A percentile compares a stretch with the other conserved stretches of the same genome.
These are phyloP conservation scores for Cossypha dichroa DNA, from an alignment of 2,797 vertebrate genomes.

Conservation along the genomic window DNA sequence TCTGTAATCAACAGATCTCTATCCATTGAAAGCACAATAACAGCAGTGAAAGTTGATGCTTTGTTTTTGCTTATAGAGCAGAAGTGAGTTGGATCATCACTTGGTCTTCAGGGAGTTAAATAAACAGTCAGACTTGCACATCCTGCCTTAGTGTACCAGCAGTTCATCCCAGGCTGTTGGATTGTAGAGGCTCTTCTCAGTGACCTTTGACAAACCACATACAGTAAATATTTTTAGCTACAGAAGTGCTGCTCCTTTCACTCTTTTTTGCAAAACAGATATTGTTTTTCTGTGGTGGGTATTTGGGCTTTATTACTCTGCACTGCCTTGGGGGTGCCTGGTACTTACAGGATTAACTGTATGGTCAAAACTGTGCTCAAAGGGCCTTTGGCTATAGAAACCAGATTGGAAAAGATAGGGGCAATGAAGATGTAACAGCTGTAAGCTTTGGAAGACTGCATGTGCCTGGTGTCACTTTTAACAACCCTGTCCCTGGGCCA, in stretches of 20 bases:
- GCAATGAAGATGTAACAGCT: background rate
- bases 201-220: constrained; percentile 12
- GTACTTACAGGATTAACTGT: background rate
- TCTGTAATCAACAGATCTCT: background rate
- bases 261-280: background rate
- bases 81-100: background rate
- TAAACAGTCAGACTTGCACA: background rate
- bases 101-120: constrained; percentile 22
- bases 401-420: background rate
- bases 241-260: background rate
- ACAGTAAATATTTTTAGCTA: constrained; percentile 12
- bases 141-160: background rate
- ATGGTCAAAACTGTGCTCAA: background rate
- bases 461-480: fast-evolving
- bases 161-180: background rate
- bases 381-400: background rate
- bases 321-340: background rate
- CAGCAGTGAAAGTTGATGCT: background rate
- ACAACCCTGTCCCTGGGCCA: background rate
- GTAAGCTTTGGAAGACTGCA: background rate
- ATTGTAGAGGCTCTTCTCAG: background rate
- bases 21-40: background rate
- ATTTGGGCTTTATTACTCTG: background rate
- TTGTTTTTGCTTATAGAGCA: constrained; percentile 1
- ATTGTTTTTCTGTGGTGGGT: background rate